phyloP scores from a whole-genome alignment of 2,113 vertebrate species.

The Murina feae region DNA sequence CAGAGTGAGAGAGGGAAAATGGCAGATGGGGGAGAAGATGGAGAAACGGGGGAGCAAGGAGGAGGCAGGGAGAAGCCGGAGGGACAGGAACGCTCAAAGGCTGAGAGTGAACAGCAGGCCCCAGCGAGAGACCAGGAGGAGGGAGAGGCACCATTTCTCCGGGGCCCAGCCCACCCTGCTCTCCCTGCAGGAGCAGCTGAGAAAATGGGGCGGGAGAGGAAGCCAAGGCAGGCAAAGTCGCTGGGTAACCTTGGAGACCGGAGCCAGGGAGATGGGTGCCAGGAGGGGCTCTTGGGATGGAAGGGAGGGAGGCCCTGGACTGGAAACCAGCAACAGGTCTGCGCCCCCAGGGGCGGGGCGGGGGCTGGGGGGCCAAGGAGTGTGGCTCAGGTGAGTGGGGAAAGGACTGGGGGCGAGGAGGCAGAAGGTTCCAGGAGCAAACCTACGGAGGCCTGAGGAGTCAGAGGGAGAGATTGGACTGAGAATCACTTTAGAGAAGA shows the following conservation, averaged over 20 bases:
- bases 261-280: slow-evolving; percentile 8
- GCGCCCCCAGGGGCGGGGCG: rapidly evolving
- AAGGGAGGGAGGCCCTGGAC: neutral
- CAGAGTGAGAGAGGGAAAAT: neutral
- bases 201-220: slow-evolving; percentile 12
- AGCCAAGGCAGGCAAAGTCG: neutral
- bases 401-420: neutral
- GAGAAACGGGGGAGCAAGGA: neutral
- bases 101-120: neutral
- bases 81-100: neutral
- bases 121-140: neutral
- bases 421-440: neutral
- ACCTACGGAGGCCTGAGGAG: neutral
- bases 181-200: neutral
- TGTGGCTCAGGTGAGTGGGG: neutral
- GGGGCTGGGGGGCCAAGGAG: neutral
- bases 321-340: slow-evolving; percentile 31
- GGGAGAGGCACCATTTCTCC: neutral
- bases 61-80: neutral
- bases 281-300: neutral
- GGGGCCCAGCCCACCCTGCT: neutral
- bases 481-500: neutral
- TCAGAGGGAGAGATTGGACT: rapidly evolving
- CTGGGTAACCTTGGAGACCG: slow-evolving; percentile 78
- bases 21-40: neutral